Evolutionary conservation across 1,140 invertebrate species (phyloP), one percentile per base, ranked within the genome.

Genomic region (Teleogryllus occipitalis): DNA sequence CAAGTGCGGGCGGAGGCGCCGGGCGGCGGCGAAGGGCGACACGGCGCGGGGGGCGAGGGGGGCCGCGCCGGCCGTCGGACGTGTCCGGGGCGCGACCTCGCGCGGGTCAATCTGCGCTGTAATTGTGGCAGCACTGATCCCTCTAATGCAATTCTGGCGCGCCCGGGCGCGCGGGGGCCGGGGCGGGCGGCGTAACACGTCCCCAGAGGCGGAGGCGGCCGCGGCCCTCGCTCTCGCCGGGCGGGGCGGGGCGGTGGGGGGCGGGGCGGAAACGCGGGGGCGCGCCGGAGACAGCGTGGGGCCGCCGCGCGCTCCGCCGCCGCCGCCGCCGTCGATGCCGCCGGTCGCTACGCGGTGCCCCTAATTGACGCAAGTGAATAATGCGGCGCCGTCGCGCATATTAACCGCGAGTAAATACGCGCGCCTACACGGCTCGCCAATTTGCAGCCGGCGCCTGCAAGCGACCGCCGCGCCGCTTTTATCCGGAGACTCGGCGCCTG

Each of bases 131-230:
- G 54, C 54, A 65, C 54, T 65, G 54, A 65, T 65, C 54, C 54
- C 54, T 65, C 54, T 65, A 65, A 65, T 65, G 54, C 54, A 65
- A 65, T 65, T 65, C 54, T 65, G 54, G 54, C 54, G 54, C 54
- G 54, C 54, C 10, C 54, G 54, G 18, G 54, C 54, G 54, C 54
- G 54, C 54, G 54, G 54, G 54, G 54, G 18, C 10, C 10, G 2
- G 54, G 54, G 18, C 54, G 10, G 54, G 54, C 54, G 54, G 54
- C 54, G 18, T 65, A 18, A 18, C 54, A 65, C 27, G 27, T 39
- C 27, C 27, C 27, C 27, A 39, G 27, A 39, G n/a, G n/a, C n/a
- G n/a, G n/a, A n/a, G n/a, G 27, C 27, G 27, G 27, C 1, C 1
- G 27, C 54, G 10, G 54, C 54, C 54, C 54, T 65, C 54, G 54